A percentile compares a stretch with the other conserved stretches of the same genome.
Evolutionary conservation across 2,797 vertebrate genomes (phyloP).

Genomic region (Eulemur rubriventer): DNA sequence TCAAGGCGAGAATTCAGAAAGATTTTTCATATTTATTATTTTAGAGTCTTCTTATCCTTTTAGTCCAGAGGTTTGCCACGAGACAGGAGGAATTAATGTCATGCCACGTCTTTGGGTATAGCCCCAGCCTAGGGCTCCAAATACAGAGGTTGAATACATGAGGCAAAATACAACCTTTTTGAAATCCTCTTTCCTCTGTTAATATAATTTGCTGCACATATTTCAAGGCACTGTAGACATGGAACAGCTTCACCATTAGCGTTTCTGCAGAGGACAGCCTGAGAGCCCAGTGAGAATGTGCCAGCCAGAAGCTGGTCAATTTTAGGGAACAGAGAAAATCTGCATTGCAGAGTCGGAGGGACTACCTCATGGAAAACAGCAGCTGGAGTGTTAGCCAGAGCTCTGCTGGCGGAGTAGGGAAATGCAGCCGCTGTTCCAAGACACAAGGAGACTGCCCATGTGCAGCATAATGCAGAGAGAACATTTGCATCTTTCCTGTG

Average conservation of each 20-base stretch:
- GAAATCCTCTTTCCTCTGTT: neutral
- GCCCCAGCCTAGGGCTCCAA: neutral
- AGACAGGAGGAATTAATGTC: neutral
- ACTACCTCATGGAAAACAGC: slow-evolving; percentile 67
- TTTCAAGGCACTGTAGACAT: neutral
- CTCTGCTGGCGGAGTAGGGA: neutral
- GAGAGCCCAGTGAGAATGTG: neutral
- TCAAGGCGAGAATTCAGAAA: neutral
- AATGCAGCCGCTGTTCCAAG: neutral
- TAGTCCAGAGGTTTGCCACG: neutral
- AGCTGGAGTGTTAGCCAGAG: slow-evolving; percentile 26
- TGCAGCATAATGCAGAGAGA: neutral
- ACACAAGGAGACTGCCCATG: neutral
- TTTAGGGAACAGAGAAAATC: slow-evolving; percentile 54
- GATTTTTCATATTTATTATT: neutral
- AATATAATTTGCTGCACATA: neutral
- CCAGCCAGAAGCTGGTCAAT: slow-evolving; percentile 17
- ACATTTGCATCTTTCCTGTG: neutral
- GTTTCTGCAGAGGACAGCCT: neutral
- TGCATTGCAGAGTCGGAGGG: slow-evolving; percentile 82
- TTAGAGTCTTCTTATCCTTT: neutral
- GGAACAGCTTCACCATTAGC: neutral
- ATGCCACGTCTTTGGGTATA: neutral
- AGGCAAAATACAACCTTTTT: neutral
- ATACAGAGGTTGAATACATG: neutral